phyloP scores from a whole-genome alignment of 2,888 invertebrate genomes.

The Iselma pallidipennis region DNA sequence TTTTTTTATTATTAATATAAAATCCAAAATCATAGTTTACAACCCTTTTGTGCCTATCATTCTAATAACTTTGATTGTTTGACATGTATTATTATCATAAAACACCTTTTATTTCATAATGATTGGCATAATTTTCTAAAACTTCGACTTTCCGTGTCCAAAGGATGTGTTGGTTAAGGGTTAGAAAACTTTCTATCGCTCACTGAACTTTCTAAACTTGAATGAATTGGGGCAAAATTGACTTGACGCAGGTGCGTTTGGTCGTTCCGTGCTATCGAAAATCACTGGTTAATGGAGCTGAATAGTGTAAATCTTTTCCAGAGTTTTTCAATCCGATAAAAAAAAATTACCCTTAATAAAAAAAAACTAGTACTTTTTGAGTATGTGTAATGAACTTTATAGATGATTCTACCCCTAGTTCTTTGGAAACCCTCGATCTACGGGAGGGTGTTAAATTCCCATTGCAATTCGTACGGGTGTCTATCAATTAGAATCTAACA shows the following conservation, averaged over 20 bases:
- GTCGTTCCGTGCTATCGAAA: neutral
- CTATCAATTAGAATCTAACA: neutral
- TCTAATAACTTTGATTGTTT: conserved; percentile 11
- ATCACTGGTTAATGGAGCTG: no score
- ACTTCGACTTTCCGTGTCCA: neutral
- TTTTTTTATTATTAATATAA: no score
- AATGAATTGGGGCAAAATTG: neutral
- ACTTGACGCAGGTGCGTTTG: neutral
- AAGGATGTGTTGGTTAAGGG: neutral
- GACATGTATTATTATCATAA: conserved; percentile 10
- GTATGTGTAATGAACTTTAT: neutral
- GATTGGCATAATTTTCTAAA: conserved; percentile 5
- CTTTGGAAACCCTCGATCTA: neutral
- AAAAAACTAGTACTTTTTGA: no score
- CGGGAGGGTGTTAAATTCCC: neutral
- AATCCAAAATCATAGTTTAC: no score
- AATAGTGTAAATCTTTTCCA: no score
- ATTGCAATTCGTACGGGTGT: neutral
- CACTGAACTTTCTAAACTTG: neutral
- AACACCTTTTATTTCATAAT: neutral
- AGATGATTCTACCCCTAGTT: neutral
- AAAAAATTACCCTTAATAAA: no score
- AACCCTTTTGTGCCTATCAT: conserved; percentile 5
- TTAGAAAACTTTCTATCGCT: neutral
- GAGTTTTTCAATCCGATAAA: no score